Evolutionary conservation across 2,797 vertebrate species (phyloP).

Genomic region (Crax fasciolata): DNA sequence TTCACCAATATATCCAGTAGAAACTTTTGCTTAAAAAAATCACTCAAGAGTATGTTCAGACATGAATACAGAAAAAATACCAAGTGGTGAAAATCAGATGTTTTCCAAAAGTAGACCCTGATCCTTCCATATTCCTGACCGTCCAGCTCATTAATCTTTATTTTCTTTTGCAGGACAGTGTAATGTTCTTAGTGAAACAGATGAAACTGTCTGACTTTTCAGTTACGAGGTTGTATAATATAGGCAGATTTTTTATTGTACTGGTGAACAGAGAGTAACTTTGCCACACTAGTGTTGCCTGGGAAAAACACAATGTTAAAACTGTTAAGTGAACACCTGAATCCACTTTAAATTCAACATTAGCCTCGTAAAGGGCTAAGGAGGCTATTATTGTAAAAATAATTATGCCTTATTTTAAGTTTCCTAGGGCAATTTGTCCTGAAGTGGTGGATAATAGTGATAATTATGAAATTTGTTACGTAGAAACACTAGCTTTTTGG

Average conservation of each 20-base stretch:
- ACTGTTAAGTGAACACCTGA: not conserved
- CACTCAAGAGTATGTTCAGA: not conserved
- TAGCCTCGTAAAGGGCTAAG: too few species aligned
- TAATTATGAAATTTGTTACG: not conserved
- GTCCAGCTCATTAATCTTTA: not conserved
- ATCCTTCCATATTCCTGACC: not conserved
- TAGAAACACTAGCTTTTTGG: not conserved
- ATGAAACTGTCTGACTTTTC: not conserved
- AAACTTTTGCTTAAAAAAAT: not conserved
- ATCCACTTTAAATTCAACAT: slow-evolving; percentile 1
- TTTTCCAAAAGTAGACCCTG: not conserved
- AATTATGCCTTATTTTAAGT: not conserved
- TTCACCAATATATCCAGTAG: not conserved
- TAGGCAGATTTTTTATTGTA: not conserved
- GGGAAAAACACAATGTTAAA: not conserved
- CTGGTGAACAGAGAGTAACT: not conserved
- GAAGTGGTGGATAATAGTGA: not conserved
- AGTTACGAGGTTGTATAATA: not conserved
- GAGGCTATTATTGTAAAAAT: too few species aligned
- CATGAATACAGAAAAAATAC: not conserved
- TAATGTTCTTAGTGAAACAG: not conserved
- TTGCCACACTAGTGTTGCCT: not conserved
- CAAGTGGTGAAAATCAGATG: not conserved
- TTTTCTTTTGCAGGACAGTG: not conserved
- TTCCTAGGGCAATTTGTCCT: not conserved